Evolutionary conservation across 2,888 invertebrate genomes (phyloP), one percentile per base, ranked within the genome.

Genomic region (Orchestes rusci): DNA sequence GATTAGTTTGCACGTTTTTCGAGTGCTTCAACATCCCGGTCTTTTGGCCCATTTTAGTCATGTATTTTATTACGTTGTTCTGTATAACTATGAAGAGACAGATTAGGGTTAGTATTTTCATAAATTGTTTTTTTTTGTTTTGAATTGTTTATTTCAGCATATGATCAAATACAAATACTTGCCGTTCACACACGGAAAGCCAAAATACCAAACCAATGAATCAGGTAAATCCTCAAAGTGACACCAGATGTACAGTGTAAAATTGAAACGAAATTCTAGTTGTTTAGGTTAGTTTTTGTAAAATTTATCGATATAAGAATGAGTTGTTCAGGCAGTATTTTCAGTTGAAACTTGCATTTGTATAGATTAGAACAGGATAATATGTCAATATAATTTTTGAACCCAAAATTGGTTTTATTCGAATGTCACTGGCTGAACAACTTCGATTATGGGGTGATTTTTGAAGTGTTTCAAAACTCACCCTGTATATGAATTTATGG

Each of bases 51-150:
- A 99, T 99, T 63, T 79, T 99, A 68, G 95, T 99, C 62, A 92
- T 99, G 89, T 99, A 99, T 74, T 99, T 99, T 73, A 89, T 99
- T 66, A 93, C 96, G 45, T 74, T 99, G 57, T 92, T 97, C 73
- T 89, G 92, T 72, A 90, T 99, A 66, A 99, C 99, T 45, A 97
- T 99, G 97, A 99, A 97, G 73, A 82, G 96, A 64, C 99, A 99
- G 77, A 99, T 99, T 63, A 96, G 88, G 84, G 95, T 95, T 71
- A 77, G 72, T 48, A 13, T 10, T 31, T 15, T 23, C 23, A 23
- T 23, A 23, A 23, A 23, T 23, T 23, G 23, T 7, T 7, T 10
- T 23, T 23, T 7, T 7, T 5, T 23, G 23, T 23, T 5, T 23
- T 5, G 23, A 7, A 23, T 7, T 23, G 23, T 40, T 43, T 30